A percentile compares a stretch with the other conserved stretches of the same genome.
These are phyloP conservation scores for Gambusia holbrooki DNA, from an alignment of 2,113 vertebrate species.

Conservation along the genomic window DNA sequence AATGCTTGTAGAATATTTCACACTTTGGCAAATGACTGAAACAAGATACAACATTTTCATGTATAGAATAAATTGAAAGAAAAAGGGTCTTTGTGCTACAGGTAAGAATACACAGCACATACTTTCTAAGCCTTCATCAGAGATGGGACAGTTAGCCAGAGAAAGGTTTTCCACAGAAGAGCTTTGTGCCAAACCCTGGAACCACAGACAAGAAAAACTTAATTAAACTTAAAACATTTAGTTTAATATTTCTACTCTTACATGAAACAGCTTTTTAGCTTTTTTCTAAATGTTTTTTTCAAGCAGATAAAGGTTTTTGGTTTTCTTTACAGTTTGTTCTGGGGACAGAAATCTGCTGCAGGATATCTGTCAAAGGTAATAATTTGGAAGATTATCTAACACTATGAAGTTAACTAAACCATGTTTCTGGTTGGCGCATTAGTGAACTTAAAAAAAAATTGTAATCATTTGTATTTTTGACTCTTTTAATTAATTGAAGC, in stretches of 20 bases:
- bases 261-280: background rate
- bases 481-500: background rate
- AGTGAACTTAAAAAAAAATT: no score
- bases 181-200: conserved; percentile 88
- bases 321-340: no score
- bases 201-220: background rate
- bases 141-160: conserved; percentile 89
- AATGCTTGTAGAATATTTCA: conserved; percentile 89
- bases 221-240: no score
- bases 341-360: no score
- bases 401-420: no score
- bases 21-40: conserved; percentile 91
- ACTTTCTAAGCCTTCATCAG: conserved; percentile 92
- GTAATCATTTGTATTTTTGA: background rate
- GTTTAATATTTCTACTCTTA: no score
- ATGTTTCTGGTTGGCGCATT: no score
- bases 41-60: background rate
- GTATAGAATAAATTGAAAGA: background rate
- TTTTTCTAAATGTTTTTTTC: no score
- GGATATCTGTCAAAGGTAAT: no score
- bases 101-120: conserved; percentile 56
- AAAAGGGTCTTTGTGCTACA: background rate
- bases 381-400: no score
- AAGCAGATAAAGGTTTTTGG: no score
- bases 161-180: conserved; percentile 86